Percentiles rank a stretch among this genome's conserved stretches.
These are phyloP conservation scores for Candidula unifasciata DNA, from an alignment of 2,888 invertebrate species.

Conservation along the genomic window DNA sequence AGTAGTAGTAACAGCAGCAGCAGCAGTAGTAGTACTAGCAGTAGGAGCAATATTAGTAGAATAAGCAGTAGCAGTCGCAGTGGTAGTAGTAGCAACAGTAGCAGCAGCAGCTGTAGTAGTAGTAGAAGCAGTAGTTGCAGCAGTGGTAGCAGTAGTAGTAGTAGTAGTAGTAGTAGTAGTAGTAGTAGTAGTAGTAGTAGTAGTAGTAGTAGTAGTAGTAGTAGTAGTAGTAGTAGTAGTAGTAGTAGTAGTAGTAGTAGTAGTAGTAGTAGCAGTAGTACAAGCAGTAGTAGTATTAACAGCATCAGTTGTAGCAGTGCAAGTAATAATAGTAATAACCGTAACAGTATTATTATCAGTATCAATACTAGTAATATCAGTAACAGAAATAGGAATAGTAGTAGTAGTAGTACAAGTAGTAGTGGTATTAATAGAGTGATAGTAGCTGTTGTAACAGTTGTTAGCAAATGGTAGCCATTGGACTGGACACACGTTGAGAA, in stretches of 20 bases:
- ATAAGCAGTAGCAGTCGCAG: background rate
- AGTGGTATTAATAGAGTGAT: background rate
- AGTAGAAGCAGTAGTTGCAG: background rate
- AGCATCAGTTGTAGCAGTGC: background rate
- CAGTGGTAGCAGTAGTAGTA: conserved; percentile 22
- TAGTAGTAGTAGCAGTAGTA: conserved; percentile 17
- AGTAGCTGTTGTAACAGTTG: background rate
- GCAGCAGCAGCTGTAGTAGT: conserved; percentile 5
- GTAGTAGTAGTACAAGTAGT: background rate
- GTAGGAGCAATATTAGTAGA: conserved; percentile 23
- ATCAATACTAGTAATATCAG: background rate
- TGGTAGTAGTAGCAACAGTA: background rate
- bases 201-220: conserved; percentile 39
- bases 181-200: conserved; percentile 39
- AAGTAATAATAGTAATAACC: background rate
- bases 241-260: conserved; percentile 26
- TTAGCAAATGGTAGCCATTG: background rate
- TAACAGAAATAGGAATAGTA: background rate
- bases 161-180: conserved; percentile 42
- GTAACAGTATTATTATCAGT: background rate
- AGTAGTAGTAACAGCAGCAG: conserved; percentile 22
- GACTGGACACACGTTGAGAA: too few relatives aligned
- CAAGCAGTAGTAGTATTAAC: background rate
- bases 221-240: conserved; percentile 36
- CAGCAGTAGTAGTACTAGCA: conserved; percentile 35